A percentile compares a stretch with the other conserved stretches of the same genome.
Evolutionary conservation across 2,797 vertebrate species (phyloP).

Genomic region (Alca torda): DNA sequence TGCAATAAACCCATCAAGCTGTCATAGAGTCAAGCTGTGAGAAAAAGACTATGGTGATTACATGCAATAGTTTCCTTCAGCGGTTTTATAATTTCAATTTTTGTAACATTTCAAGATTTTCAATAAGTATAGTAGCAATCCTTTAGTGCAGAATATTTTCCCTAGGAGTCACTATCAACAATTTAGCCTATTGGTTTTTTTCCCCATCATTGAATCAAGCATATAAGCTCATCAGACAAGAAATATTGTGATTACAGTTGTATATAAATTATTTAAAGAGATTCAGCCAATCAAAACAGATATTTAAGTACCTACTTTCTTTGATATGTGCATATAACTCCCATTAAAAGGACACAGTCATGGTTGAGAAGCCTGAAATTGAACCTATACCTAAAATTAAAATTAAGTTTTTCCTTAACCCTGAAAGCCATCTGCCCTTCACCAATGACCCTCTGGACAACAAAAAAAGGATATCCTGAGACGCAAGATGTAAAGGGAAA

Average conservation of each 20-base stretch:
- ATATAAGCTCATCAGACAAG: conserved; percentile 74
- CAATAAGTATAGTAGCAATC: conserved; percentile 68
- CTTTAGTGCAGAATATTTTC: conserved; percentile 70
- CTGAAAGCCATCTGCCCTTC: conserved; percentile 21
- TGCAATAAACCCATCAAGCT: conserved; percentile 77
- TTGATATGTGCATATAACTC: conserved; percentile 39
- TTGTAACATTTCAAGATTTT: conserved; percentile 77
- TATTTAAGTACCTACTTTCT: conserved; percentile 65
- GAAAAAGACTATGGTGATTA: conserved; percentile 66
- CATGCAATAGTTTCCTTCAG: conserved; percentile 74
- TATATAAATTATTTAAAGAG: conserved; percentile 75
- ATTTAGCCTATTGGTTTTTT: conserved; percentile 75
- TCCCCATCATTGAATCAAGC: conserved; percentile 74
- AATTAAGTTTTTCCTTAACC: not conserved
- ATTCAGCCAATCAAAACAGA: conserved; percentile 68
- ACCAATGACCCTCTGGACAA: not conserved
- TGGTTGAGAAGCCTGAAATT: conserved; percentile 57
- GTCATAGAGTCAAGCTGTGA: conserved; percentile 79
- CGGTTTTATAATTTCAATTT: conserved; percentile 79
- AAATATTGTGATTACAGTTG: conserved; percentile 71
- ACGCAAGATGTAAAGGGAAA: not conserved
- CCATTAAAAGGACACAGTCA: conserved; percentile 61
- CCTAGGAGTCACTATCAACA: conserved; percentile 72
- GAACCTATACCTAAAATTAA: conserved; percentile 45
- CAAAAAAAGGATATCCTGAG: not conserved